phyloP scores from a whole-genome alignment of 64 coral and sea anemone species.

The Actinia tenebrosa region DNA sequence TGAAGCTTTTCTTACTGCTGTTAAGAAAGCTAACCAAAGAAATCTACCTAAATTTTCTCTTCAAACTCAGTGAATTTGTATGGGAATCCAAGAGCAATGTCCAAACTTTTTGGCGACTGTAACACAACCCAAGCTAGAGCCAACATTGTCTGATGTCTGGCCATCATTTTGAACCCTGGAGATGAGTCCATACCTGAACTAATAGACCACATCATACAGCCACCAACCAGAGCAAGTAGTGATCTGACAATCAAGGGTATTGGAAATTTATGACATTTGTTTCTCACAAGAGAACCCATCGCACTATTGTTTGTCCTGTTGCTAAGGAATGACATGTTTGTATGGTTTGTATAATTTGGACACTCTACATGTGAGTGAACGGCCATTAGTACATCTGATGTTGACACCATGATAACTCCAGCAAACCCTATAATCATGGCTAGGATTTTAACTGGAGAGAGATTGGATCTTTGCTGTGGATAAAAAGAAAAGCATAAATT shows the following conservation, averaged over 20 bases:
- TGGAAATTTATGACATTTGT: neutral
- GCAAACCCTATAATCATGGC: slow-evolving; percentile 21
- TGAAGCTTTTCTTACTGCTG: too few relatives aligned
- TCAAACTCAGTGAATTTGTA: too few relatives aligned
- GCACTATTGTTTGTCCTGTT: neutral
- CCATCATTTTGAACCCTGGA: too few relatives aligned
- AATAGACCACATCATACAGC: slow-evolving; percentile 72
- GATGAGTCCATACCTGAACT: slow-evolving; percentile 65
- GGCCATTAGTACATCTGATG: slow-evolving; percentile 29
- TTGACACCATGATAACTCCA: slow-evolving; percentile 39
- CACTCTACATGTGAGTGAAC: neutral
- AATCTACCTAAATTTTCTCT: too few relatives aligned
- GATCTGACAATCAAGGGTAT: neutral
- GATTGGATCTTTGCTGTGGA: neutral
- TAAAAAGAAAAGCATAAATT: neutral
- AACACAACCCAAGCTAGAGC: too few relatives aligned
- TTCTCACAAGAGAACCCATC: neutral
- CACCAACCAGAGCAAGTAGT: slow-evolving; percentile 67
- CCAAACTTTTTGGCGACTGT: too few relatives aligned
- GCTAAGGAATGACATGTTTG: neutral
- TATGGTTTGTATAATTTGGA: neutral
- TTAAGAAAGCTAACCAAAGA: too few relatives aligned
- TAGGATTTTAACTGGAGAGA: slow-evolving; percentile 5
- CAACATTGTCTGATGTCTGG: too few relatives aligned
- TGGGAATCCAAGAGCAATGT: too few relatives aligned